These are phyloP conservation scores for Adelognathus sp. DNA, from an alignment of 2,888 invertebrate genomes.

Conservation along the genomic window DNA sequence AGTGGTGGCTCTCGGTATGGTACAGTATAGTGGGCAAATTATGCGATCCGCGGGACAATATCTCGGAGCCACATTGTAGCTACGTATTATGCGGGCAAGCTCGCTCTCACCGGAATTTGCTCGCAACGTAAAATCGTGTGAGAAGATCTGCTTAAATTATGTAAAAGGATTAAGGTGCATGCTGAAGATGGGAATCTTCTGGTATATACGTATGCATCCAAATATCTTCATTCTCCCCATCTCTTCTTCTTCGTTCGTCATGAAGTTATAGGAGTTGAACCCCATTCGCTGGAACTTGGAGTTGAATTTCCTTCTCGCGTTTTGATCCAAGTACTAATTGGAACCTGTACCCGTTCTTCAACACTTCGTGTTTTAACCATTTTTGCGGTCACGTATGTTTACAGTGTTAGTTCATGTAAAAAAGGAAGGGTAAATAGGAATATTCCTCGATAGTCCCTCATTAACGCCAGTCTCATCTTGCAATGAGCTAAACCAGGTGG, in stretches of 20 bases:
- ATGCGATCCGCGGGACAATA: slow-evolving; percentile 54
- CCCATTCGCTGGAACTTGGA: neutral
- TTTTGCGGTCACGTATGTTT: too few species aligned
- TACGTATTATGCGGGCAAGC: slow-evolving; percentile 41
- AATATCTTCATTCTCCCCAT: neutral
- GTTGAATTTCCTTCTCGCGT: neutral
- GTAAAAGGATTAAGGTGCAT: slow-evolving; percentile 46
- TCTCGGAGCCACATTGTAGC: slow-evolving; percentile 32
- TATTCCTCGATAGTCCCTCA: too few species aligned
- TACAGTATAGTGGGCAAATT: slow-evolving; percentile 34
- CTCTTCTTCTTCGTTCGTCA: neutral
- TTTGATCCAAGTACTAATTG: neutral
- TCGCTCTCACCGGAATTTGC: slow-evolving; percentile 31
- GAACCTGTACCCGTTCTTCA: neutral
- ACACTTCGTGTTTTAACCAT: too few species aligned
- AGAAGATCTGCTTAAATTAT: slow-evolving; percentile 53
- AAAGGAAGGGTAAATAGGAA: too few species aligned
- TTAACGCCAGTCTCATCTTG: too few species aligned
- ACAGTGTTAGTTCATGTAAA: too few species aligned
- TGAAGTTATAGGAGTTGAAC: neutral
- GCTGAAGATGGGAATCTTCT: slow-evolving; percentile 21
- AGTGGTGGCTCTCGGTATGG: slow-evolving; percentile 29
- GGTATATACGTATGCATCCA: slow-evolving; percentile 1
- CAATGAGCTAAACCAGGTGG: too few species aligned
- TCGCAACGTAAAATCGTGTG: slow-evolving; percentile 46